Evolutionary conservation across 2,797 vertebrate species (phyloP), one percentile per base, ranked within the genome.

Genomic region (Microcaecilia unicolor): DNA sequence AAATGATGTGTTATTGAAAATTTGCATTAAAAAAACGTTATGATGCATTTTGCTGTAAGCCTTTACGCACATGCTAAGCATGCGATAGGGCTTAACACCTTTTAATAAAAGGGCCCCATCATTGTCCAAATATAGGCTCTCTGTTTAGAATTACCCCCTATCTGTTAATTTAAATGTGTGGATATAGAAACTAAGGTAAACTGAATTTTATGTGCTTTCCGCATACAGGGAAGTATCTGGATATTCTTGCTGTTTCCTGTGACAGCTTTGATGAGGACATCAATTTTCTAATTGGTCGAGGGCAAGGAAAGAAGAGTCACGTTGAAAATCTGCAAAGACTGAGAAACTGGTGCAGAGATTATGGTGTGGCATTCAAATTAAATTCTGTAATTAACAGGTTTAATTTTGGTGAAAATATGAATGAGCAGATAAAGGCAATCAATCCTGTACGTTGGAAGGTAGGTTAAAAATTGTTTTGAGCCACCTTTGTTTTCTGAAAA

Each of bases 361-460:
- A 96, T 18, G 78, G 70, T 33, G 90, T 98, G 48, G 93, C 93
- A 3, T 96, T 98, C 73, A 98, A 98, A 63, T 84, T 98, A 61
- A 98, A 98, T 50, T 95, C 94, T 0, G 94, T 98, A 35, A 88
- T 97, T 55, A 97, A 93, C 53, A 87, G 75, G 14, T 96, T 87
- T 65, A 98, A 98, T 4, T 28, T 87, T 20, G 78, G 91, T 0
- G 92, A 97, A 54, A 88, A 95, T 44, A 93, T 98, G 93, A 62
- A 49, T 0, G 76, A 88, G 2, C 49, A 82, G 25, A 91, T 97
- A 41, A 28, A 19, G 7, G 48, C 55, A 8, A 80, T 98, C 9
- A 87, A 64, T 47, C 94, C 93, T 0, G 82, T 96, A 31, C 90
- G 93, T 57, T 97, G 93, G 93, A 98, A 97, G 82, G 93, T 97